Percentiles rank a stretch among this genome's conserved stretches.
phyloP scores from a whole-genome alignment of 2,888 invertebrate species.

The Gortyna flavago region DNA sequence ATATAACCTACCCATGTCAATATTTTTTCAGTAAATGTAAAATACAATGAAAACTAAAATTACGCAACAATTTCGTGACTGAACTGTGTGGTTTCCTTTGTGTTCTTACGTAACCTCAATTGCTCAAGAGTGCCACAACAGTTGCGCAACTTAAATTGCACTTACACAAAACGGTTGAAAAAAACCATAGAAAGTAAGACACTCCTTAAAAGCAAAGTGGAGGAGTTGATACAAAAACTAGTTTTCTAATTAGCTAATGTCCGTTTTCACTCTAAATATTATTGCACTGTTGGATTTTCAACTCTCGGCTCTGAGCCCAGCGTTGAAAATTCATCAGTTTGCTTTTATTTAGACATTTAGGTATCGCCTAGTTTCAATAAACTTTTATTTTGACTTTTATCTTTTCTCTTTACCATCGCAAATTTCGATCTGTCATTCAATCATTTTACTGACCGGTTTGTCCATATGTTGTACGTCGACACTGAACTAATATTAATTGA shows the following conservation, averaged over 20 bases:
- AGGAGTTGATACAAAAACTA: constrained; percentile 29
- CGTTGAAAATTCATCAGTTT: not conserved
- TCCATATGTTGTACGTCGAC: not conserved
- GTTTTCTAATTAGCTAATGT: constrained; percentile 17
- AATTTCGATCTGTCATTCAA: constrained; percentile 7
- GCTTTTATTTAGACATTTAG: not conserved
- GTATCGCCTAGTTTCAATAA: not conserved
- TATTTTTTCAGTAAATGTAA: constrained; percentile 8
- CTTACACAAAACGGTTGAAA: constrained; percentile 21
- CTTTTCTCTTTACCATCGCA: not conserved
- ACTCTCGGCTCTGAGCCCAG: not conserved
- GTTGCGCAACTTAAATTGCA: constrained; percentile 49
- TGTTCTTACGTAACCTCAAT: constrained; percentile 50
- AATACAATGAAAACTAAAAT: constrained; percentile 42
- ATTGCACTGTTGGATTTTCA: not conserved
- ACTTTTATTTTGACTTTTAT: constrained; percentile 10
- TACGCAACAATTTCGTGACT: constrained; percentile 57
- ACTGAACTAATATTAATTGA: constrained; percentile 32
- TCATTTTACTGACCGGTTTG: constrained; percentile 4
- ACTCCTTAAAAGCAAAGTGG: constrained; percentile 16
- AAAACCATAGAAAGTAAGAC: constrained; percentile 45
- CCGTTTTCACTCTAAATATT: not conserved
- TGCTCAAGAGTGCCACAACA: constrained; percentile 44
- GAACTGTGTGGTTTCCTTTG: constrained; percentile 47
- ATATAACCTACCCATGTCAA: not conserved